phyloP scores from a whole-genome alignment of 2,888 invertebrate genomes.

The Cephus pygmeus region DNA sequence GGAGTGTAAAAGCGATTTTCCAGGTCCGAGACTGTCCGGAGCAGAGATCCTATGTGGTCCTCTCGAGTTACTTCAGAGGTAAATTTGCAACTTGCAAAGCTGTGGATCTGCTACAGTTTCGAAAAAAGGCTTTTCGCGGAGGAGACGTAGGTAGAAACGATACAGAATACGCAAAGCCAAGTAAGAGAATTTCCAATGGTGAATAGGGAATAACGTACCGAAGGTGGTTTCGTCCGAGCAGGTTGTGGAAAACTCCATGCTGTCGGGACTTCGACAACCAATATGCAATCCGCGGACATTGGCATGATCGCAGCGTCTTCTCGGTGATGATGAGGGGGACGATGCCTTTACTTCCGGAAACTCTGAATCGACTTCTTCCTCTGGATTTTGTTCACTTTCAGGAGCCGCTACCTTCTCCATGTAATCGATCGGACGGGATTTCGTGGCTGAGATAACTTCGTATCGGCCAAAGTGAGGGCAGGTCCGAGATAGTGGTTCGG shows the following conservation, averaged over 20 bases:
- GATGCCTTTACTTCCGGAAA: slow-evolving; percentile 46
- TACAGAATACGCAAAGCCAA: background rate
- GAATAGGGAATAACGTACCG: slow-evolving; percentile 36
- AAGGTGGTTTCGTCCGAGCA: slow-evolving; percentile 57
- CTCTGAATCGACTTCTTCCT: slow-evolving; percentile 48
- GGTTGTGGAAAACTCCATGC: slow-evolving; percentile 58
- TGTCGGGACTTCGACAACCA: slow-evolving; percentile 58
- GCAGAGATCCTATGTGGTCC: background rate
- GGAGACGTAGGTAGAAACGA: background rate
- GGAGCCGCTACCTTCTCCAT: slow-evolving; percentile 31
- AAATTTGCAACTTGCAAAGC: background rate
- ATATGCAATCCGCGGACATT: slow-evolving; percentile 55
- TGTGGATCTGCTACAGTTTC: background rate
- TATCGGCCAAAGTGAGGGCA: slow-evolving; percentile 59
- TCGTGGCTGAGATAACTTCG: slow-evolving; percentile 53
- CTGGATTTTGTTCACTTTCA: slow-evolving; percentile 31
- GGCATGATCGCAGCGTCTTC: slow-evolving; percentile 48
- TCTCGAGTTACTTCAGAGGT: background rate
- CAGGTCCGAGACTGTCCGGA: background rate
- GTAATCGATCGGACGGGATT: slow-evolving; percentile 32
- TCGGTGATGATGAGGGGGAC: slow-evolving; percentile 42
- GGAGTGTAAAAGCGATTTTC: background rate
- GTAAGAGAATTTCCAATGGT: background rate
- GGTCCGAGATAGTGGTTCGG: slow-evolving; percentile 56
- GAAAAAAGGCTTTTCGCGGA: background rate